phyloP scores from a whole-genome alignment of 2,797 vertebrate species.

The Oreochromis mossambicus region DNA sequence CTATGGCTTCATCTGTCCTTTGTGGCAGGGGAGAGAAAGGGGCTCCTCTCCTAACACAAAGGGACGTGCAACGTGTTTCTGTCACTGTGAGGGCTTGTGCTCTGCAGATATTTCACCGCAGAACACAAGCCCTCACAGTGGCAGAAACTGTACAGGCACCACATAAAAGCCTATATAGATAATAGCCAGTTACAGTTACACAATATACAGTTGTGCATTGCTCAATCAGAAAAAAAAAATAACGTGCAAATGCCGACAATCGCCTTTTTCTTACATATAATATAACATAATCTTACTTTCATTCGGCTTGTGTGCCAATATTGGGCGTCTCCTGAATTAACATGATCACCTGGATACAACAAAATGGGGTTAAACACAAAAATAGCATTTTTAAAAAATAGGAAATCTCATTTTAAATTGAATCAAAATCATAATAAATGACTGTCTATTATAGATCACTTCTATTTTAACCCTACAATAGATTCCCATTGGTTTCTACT shows the following conservation, averaged over 20 bases:
- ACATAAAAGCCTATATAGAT: background rate
- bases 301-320: background rate
- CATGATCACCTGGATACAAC: background rate
- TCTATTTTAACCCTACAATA: background rate
- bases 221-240: background rate
- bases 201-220: background rate
- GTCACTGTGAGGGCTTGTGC: background rate
- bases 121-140: background rate
- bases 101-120: background rate
- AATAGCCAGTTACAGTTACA: background rate
- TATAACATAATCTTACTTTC: background rate
- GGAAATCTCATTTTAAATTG: background rate
- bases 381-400: background rate
- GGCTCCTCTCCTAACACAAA: constrained; percentile 30
- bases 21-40: constrained; percentile 16
- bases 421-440: background rate
- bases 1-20: constrained; percentile 21
- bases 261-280: background rate
- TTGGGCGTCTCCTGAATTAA: background rate
- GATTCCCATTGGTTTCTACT: background rate
- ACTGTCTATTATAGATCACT: background rate
- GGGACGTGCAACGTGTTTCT: constrained; percentile 27
- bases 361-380: background rate
- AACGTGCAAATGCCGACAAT: background rate
- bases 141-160: background rate